Conservation (phyloP, 2,797 vertebrate genomes). For the Cichlasoma orientale region DNA sequence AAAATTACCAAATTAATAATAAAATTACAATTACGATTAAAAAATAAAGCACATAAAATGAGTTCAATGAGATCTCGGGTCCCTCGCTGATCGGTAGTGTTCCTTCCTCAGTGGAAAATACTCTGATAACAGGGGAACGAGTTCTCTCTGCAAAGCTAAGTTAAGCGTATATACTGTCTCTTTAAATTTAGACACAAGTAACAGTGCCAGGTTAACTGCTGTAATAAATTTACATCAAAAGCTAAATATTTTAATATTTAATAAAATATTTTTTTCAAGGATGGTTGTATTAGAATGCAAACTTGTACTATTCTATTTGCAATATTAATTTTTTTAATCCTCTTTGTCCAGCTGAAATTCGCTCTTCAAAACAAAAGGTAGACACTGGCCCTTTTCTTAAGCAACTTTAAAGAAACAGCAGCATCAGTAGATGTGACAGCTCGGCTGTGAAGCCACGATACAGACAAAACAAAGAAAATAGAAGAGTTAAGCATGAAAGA, state of each 20-base stretch:
- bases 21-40: too few species aligned
- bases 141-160: background rate
- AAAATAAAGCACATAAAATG: slow-evolving; percentile 61
- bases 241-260: background rate
- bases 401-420: slow-evolving; percentile 6
- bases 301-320: background rate
- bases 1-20: too few species aligned
- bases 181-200: background rate
- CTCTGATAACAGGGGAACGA: background rate
- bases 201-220: background rate
- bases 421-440: slow-evolving; percentile 10
- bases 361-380: background rate
- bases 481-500: slow-evolving; percentile 24
- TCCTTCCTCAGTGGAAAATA: slow-evolving; percentile 23
- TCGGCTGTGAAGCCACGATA: slow-evolving; percentile 21
- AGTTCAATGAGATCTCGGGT: slow-evolving; percentile 41
- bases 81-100: slow-evolving; percentile 35
- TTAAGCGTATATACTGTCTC: background rate
- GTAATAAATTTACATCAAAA: background rate
- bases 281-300: background rate
- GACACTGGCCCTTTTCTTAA: background rate
- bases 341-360: background rate
- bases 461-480: slow-evolving; percentile 18
- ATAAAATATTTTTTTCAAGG: background rate
- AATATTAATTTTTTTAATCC: background rate